A percentile compares a stretch with the other conserved stretches of the same genome.
Conservation (phyloP, 2,888 invertebrate species). For the Argynnis bischoffii region DNA sequence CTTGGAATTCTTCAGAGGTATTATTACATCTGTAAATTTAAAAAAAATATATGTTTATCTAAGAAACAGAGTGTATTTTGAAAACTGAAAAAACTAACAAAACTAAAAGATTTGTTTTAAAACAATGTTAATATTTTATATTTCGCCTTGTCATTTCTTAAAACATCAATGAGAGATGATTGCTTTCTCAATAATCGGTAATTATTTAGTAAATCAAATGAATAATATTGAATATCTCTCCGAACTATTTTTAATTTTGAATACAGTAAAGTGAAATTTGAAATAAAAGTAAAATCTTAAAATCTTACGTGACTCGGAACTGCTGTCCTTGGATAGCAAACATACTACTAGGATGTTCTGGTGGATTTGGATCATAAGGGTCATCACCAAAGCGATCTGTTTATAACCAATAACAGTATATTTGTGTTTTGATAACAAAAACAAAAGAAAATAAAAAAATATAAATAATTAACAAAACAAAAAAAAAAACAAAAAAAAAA, state of each 20-base stretch:
- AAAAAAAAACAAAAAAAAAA: conserved; percentile 13
- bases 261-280: no score
- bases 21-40: conserved; percentile 53
- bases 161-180: no score
- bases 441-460: neutral
- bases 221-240: no score
- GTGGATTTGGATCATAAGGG: conserved; percentile 39
- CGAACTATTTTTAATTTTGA: no score
- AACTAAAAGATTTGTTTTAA: no score
- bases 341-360: conserved; percentile 46
- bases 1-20: conserved; percentile 52
- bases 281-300: neutral
- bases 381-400: conserved; percentile 54
- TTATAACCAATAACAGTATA: conserved; percentile 23
- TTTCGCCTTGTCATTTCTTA: no score
- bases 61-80: no score
- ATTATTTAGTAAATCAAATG: no score
- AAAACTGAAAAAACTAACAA: no score
- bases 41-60: no score
- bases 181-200: no score
- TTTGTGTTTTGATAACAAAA: neutral
- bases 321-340: conserved; percentile 56
- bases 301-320: conserved; percentile 52
- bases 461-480: conserved; percentile 4
- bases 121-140: no score